A percentile compares a stretch with the other conserved stretches of the same genome.
Evolutionary conservation across 2,113 vertebrate species (phyloP).

Genomic region (Macaca fascicularis): T2T-MFA8v1.1 NC_088378.1:36135001-36135500

Average conservation of each 20-base stretch:
- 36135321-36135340: neutral
- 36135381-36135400: neutral
- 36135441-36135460: neutral
- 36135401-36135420: neutral
- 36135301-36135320: neutral
- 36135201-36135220: neutral
- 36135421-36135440: slow-evolving; percentile 26
- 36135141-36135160: neutral
- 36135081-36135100: neutral
- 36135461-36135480: neutral
- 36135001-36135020: neutral
- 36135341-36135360: neutral
- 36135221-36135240: neutral
- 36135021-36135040: neutral
- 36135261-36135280: neutral
- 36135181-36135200: neutral
- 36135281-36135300: neutral
- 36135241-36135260: neutral
- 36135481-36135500: slow-evolving; percentile 59
- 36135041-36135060: neutral
- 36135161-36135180: neutral
- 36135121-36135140: neutral
- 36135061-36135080: neutral
- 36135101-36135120: neutral
- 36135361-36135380: neutral